Conservation (phyloP, 1,140 invertebrate species). For the Zaprionus gabonicus region DNA sequence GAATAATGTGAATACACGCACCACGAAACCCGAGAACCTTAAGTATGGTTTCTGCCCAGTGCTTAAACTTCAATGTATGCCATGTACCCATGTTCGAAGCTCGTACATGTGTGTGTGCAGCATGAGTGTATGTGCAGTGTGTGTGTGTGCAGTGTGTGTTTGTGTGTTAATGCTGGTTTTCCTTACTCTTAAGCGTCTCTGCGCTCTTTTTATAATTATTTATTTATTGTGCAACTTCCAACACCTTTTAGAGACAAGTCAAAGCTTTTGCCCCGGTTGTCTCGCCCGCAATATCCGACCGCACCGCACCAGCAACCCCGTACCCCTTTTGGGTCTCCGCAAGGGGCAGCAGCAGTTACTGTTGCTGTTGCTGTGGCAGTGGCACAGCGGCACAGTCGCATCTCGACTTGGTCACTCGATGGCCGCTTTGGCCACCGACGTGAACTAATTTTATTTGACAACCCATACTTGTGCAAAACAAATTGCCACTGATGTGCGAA, state of each 20-base stretch:
- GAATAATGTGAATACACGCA: conserved; percentile 80
- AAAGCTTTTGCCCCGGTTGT: conserved; percentile 66
- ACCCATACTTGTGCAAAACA: conserved; percentile 84
- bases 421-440: conserved; percentile 56
- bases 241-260: conserved; percentile 84
- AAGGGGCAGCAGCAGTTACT: not conserved
- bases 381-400: conserved; percentile 49
- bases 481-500: conserved; percentile 84
- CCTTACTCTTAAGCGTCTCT: conserved; percentile 34
- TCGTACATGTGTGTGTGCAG: not conserved
- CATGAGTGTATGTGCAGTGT: not conserved
- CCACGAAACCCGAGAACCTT: conserved; percentile 76
- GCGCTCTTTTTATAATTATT: conserved; percentile 75
- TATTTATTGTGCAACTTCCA: conserved; percentile 85
- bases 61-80: conserved; percentile 81
- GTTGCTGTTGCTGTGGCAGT: conserved; percentile 1
- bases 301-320: conserved; percentile 3
- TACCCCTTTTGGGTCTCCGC: not conserved
- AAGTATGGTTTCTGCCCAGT: conserved; percentile 82
- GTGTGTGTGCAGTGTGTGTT: conserved; percentile 19
- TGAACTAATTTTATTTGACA: conserved; percentile 84
- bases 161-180: conserved; percentile 33
- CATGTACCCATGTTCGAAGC: conserved; percentile 50
- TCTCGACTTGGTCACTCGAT: conserved; percentile 65
- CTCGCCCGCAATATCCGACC: conserved; percentile 22